A percentile compares a stretch with the other conserved stretches of the same genome.
phyloP scores from a whole-genome alignment of 2,888 invertebrate genomes.

The Tetragnatha montana region DNA sequence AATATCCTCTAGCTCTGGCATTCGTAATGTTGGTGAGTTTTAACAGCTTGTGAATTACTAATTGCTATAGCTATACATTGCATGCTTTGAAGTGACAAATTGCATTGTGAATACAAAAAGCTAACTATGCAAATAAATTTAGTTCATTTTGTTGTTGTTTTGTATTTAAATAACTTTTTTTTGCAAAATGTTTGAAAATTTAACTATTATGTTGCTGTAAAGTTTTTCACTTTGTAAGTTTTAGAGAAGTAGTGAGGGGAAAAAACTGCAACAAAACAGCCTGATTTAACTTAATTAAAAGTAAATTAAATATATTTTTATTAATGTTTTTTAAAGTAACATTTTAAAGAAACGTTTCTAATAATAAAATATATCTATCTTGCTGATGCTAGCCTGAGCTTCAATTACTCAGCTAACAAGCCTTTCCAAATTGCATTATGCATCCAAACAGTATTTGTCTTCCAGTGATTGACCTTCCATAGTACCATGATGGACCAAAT shows the following conservation, averaged over 20 bases:
- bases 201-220: too few relatives aligned
- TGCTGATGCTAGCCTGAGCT: background rate
- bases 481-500: too few relatives aligned
- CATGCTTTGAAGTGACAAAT: constrained; percentile 17
- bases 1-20: constrained; percentile 82
- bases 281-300: background rate
- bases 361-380: background rate
- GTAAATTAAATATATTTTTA: background rate
- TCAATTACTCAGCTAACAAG: background rate
- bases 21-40: constrained; percentile 69
- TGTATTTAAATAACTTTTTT: background rate
- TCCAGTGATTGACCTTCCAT: too few relatives aligned
- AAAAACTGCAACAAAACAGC: background rate
- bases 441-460: too few relatives aligned
- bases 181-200: background rate
- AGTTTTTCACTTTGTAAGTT: too few relatives aligned
- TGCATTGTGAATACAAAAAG: constrained; percentile 13
- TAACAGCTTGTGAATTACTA: constrained; percentile 46
- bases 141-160: background rate
- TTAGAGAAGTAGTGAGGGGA: too few relatives aligned
- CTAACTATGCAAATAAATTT: background rate
- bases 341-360: background rate
- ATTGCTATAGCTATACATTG: constrained; percentile 12
- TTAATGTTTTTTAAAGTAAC: background rate
- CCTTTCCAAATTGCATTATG: background rate